These are phyloP conservation scores for Pseudomugil tenellus DNA, from an alignment of 2,797 vertebrate species.

Conservation along the genomic window DNA sequence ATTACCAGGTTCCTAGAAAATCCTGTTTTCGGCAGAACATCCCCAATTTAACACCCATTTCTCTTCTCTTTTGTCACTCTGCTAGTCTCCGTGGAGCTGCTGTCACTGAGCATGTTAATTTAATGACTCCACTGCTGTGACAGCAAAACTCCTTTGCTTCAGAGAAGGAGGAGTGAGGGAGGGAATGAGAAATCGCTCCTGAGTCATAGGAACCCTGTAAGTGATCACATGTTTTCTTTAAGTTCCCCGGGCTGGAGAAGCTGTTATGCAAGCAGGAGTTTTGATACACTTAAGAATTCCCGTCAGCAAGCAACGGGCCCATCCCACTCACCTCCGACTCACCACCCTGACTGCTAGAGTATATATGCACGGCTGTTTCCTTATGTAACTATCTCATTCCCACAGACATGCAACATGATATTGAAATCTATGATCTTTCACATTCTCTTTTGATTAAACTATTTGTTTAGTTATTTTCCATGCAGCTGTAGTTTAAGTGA, in stretches of 20 bases:
- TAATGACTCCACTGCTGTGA: conserved; percentile 16
- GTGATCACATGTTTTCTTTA: conserved; percentile 52
- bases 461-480: neutral
- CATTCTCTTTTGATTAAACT: conserved; percentile 3
- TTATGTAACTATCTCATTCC: conserved; percentile 55
- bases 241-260: conserved; percentile 33
- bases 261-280: conserved; percentile 66
- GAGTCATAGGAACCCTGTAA: conserved; percentile 48
- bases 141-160: conserved; percentile 20
- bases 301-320: conserved; percentile 31
- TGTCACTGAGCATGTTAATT: conserved; percentile 18
- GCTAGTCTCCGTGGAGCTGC: conserved; percentile 9
- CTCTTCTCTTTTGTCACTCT: conserved; percentile 3
- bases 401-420: conserved; percentile 39
- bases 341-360: conserved; percentile 37
- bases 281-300: conserved; percentile 70
- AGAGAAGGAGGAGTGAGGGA: conserved; percentile 3
- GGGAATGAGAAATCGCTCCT: conserved; percentile 44
- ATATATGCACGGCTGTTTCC: conserved; percentile 17
- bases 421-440: conserved; percentile 24
- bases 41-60: neutral
- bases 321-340: conserved; percentile 31
- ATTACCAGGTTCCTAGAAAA: conserved; percentile 35
- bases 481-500: neutral
- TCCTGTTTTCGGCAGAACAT: conserved; percentile 19